Evolutionary conservation across 2,113 vertebrate species (phyloP).

Genomic region (Cochlearius cochlearius): DNA sequence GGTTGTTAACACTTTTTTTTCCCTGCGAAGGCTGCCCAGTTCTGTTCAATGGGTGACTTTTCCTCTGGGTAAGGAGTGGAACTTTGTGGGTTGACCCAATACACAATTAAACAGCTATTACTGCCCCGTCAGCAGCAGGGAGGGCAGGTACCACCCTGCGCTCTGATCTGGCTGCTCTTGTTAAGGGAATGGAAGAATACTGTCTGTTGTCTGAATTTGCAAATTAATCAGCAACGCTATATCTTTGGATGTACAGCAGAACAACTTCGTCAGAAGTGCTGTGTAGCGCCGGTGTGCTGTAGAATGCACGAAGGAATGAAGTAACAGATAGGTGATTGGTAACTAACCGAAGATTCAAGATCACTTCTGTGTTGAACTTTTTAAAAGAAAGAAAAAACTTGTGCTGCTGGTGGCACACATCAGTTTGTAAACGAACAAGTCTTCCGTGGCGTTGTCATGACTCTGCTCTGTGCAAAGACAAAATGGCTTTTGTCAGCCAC

Average conservation of each 20-base stretch:
- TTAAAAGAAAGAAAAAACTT: not conserved
- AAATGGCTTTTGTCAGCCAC: not conserved
- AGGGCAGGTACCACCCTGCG: not conserved
- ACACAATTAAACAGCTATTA: rapidly evolving
- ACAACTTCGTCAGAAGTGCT: too few relatives aligned
- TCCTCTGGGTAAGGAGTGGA: not conserved
- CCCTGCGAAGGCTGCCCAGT: not conserved
- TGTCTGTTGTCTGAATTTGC: not conserved
- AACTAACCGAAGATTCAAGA: not conserved
- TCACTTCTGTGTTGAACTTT: not conserved
- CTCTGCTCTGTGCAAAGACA: not conserved
- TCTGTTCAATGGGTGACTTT: not conserved
- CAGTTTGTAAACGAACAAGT: rapidly evolving
- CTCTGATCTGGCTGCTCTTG: not conserved
- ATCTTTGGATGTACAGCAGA: not conserved
- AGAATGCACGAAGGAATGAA: too few relatives aligned
- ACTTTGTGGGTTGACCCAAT: not conserved
- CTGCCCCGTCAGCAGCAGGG: not conserved
- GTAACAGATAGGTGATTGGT: not conserved
- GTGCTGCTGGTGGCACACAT: not conserved
- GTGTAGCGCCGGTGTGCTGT: not conserved
- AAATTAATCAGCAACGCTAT: rapidly evolving
- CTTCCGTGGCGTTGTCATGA: rapidly evolving
- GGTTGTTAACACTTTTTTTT: not conserved
- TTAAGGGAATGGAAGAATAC: not conserved